Evolutionary conservation across 2,888 invertebrate genomes (phyloP), one percentile per base, ranked within the genome.

Genomic region (Rhyacophila evoluta): DNA sequence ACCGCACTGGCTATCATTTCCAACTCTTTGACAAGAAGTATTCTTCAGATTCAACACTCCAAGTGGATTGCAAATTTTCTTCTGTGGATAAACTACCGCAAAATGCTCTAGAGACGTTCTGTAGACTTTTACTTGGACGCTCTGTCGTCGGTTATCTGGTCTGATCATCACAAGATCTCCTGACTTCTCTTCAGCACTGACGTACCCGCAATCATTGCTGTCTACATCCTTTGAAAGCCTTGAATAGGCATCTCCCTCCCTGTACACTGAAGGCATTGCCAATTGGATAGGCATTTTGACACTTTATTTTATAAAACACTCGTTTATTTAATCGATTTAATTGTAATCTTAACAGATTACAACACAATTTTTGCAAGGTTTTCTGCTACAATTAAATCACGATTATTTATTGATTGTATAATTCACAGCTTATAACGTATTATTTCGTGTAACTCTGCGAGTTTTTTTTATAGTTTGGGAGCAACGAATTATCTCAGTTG

Each of bases 51-150:
- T 92, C 38, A 92, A 87, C 1, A 92, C 92, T 0, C 92, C 92
- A 27, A 91, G 86, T 0, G 92, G 91, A 81, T 91, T 90, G 80
- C 91, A 90, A n/a, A 92, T 87, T 84, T 92, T 91, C 86, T 92
- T 92, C 85, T 92, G 90, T 5, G 92, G 92, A 82, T 92, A 92
- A 29, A 92, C 90, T 2, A 92, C 92, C 1, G 92, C 92, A 84
- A 92, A 93, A 83, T 93, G 92, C 84, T 92, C 92, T 84, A 91
- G 86, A 69, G 92, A 90, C 4, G 92, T 92, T 81, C 90, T 88
- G 85, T 93, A 92, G 15, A 92, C 92, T 83, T 92, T 91, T 82
- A 92, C 92, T 83, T 92, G 88, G 2, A 92, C 92, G 81, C 90
- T 88, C 85, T 92, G 92, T 19, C 91, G 87, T 84, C 91, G 88